Evolutionary conservation across 2,113 vertebrate genomes (phyloP).

Genomic region (Stegostoma tigrinum): DNA sequence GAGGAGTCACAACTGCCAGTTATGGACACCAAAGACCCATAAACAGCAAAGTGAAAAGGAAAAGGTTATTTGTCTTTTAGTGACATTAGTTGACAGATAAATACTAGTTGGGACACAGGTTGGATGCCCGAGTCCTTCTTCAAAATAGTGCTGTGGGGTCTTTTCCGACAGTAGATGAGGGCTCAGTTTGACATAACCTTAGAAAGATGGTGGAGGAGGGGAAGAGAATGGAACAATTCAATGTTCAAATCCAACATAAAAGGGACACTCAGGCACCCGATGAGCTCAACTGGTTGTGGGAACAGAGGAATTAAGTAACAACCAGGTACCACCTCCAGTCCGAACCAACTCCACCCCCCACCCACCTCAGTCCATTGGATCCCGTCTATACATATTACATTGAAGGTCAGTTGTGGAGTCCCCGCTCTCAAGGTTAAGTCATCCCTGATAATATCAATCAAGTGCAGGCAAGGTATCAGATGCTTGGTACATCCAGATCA

Average conservation of each 20-base stretch:
- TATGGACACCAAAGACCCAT: background rate
- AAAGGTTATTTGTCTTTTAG: background rate
- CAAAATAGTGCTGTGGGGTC: background rate
- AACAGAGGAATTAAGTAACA: background rate
- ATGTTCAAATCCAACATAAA: background rate
- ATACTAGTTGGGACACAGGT: background rate
- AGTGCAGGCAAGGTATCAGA: constrained; percentile 12
- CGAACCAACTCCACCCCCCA: background rate
- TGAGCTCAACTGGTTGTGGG: constrained; percentile 1
- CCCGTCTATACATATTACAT: constrained; percentile 9
- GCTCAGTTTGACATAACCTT: background rate
- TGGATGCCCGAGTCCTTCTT: background rate
- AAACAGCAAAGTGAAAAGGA: background rate
- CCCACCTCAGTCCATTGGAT: background rate
- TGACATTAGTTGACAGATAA: background rate
- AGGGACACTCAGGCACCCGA: too few species aligned
- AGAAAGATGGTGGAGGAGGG: background rate
- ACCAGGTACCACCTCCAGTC: background rate
- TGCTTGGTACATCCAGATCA: background rate
- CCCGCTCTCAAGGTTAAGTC: constrained; percentile 8
- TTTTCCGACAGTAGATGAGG: background rate
- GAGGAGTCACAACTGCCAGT: background rate
- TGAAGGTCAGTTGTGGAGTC: background rate
- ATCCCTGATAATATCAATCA: constrained; percentile 31
- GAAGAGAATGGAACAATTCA: background rate